A percentile compares a stretch with the other conserved stretches of the same genome.
phyloP scores from a whole-genome alignment of 2,888 invertebrate species.

The Ectobius pallidus region DNA sequence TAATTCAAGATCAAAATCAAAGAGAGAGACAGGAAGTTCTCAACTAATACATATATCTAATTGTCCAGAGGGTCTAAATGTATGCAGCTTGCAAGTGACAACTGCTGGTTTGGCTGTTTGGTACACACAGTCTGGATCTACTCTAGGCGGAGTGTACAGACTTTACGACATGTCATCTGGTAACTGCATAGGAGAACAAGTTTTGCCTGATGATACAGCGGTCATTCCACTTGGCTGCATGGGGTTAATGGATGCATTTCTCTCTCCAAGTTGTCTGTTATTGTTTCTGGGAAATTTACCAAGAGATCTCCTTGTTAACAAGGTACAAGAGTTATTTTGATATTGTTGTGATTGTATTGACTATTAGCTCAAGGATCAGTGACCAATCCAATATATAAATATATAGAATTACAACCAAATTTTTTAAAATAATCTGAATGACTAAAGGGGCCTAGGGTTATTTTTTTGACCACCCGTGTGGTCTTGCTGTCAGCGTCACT shows the following conservation, averaged over 20 bases:
- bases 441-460: no score
- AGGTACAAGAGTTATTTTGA: constrained; percentile 26
- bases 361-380: no score
- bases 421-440: no score
- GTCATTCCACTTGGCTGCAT: constrained; percentile 55
- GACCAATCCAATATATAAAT: no score
- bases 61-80: neutral
- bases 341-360: neutral
- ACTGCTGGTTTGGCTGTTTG: constrained; percentile 34
- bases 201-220: constrained; percentile 22
- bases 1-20: no score
- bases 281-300: constrained; percentile 48
- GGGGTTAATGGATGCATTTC: constrained; percentile 56
- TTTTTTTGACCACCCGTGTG: no score
- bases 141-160: constrained; percentile 22
- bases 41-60: neutral
- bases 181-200: constrained; percentile 10
- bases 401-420: no score
- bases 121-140: neutral
- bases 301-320: constrained; percentile 35
- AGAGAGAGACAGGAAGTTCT: no score
- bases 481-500: no score
- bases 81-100: constrained; percentile 23
- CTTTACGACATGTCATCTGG: constrained; percentile 24
- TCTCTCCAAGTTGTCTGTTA: constrained; percentile 54